Evolutionary conservation across 2,888 invertebrate genomes (phyloP).

Genomic region (Melieria crassipennis): DNA sequence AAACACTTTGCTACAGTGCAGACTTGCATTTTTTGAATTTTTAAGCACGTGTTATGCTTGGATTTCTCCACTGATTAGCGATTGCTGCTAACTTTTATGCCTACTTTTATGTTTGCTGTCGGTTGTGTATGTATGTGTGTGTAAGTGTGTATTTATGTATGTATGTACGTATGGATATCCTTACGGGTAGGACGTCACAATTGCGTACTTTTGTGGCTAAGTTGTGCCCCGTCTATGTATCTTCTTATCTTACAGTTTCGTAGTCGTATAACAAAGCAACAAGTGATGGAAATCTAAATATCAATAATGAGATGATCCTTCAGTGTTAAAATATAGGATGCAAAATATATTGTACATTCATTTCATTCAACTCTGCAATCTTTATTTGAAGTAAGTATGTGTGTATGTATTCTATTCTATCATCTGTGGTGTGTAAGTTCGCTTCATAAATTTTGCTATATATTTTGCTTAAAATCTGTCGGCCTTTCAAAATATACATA

Average conservation of each 20-base stretch:
- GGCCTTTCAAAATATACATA: not conserved
- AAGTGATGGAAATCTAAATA: too few species aligned
- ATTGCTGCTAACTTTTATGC: not conserved
- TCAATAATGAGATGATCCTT: not conserved
- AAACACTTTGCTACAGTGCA: too few species aligned
- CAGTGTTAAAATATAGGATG: not conserved
- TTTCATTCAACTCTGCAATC: not conserved
- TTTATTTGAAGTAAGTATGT: not conserved
- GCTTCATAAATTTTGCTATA: not conserved
- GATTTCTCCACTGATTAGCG: not conserved
- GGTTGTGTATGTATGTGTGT: not conserved
- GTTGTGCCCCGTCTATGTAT: too few species aligned
- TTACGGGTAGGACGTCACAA: not conserved
- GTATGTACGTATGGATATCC: not conserved
- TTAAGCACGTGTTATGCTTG: not conserved
- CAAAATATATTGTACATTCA: not conserved
- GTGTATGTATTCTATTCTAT: not conserved
- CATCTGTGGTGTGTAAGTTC: not conserved
- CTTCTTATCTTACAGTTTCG: too few species aligned
- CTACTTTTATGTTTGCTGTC: not conserved
- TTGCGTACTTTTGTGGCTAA: not conserved
- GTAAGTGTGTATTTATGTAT: not conserved
- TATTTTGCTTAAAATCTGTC: not conserved
- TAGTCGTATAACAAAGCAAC: too few species aligned
- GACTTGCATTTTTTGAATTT: not conserved